Evolutionary conservation across 2,797 vertebrate genomes (phyloP).

Genomic region (Melanitta fusca): DNA sequence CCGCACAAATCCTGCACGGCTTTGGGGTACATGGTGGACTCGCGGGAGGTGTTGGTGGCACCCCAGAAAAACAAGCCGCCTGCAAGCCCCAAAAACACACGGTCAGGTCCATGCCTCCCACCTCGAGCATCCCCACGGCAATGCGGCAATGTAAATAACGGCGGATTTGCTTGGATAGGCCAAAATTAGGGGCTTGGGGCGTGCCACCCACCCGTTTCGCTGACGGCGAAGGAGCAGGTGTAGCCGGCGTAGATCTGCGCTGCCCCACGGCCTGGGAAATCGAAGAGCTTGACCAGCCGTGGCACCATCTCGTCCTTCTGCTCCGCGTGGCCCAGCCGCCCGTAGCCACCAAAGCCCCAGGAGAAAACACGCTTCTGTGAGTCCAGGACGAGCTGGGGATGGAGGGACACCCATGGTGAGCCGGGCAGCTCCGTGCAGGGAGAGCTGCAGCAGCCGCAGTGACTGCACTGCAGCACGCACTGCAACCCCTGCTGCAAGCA

Average conservation of each 20-base stretch:
- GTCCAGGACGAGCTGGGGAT: slow-evolving; percentile 89
- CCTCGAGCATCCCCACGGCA: too few species aligned
- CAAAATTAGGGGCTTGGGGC: background rate
- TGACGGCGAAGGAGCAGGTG: slow-evolving; percentile 94
- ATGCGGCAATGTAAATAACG: too few species aligned
- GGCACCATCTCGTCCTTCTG: slow-evolving; percentile 98
- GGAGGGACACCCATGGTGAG: background rate
- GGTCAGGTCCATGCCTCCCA: background rate
- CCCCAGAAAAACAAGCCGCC: slow-evolving; percentile 97
- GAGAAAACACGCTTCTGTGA: slow-evolving; percentile 97
- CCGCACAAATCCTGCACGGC: slow-evolving; percentile 95
- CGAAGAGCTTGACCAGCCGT: slow-evolving; percentile 93
- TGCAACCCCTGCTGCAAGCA: too few species aligned
- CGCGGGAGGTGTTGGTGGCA: slow-evolving; percentile 95
- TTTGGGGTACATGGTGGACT: slow-evolving; percentile 98
- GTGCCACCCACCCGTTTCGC: slow-evolving; percentile 86
- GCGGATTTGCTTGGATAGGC: accelerated
- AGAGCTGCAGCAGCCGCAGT: too few species aligned
- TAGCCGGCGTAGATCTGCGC: slow-evolving; percentile 91
- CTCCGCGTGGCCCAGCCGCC: slow-evolving; percentile 93
- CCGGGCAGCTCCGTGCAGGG: background rate
- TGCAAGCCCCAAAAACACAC: slow-evolving; percentile 27
- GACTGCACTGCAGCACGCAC: too few species aligned
- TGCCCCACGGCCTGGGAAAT: slow-evolving; percentile 93
- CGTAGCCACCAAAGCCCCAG: slow-evolving; percentile 96